A percentile compares a stretch with the other conserved stretches of the same genome.
Conservation (phyloP, 2,888 invertebrate genomes). For the Drepanosiphum platanoidis region DNA sequence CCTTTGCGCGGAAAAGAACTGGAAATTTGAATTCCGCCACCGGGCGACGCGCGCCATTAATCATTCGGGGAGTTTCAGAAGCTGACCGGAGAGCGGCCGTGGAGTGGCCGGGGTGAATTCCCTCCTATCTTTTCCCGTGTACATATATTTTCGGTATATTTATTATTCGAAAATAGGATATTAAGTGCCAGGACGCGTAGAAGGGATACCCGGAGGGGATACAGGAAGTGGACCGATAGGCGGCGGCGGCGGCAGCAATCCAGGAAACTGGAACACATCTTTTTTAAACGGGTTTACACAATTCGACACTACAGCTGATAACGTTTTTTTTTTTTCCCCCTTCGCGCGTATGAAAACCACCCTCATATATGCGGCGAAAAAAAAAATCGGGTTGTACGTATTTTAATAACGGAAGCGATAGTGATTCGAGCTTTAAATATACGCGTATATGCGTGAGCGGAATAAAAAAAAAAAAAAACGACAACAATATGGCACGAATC, state of each 20-base stretch:
- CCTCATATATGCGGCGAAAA: conserved; percentile 16
- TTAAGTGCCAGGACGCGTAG: conserved; percentile 52
- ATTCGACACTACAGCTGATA: conserved; percentile 57
- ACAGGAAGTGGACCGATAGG: conserved; percentile 56
- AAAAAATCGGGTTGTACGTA: conserved; percentile 45
- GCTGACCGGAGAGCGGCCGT: conserved; percentile 29
- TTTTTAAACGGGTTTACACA: conserved; percentile 59
- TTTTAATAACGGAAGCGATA: conserved; percentile 62
- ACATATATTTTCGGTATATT: conserved; percentile 43
- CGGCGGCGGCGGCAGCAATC: conserved; percentile 31
- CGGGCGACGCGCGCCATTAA: conserved; percentile 11
- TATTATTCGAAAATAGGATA: conserved; percentile 62
- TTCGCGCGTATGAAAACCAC: conserved; percentile 1
- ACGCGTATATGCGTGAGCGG: not conserved
- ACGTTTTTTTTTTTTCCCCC: conserved; percentile 20
- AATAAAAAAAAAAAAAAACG: conserved; percentile 32
- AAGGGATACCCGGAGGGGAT: not conserved
- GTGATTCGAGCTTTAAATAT: conserved; percentile 52
- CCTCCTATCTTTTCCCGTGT: conserved; percentile 34
- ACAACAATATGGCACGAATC: conserved; percentile 53
- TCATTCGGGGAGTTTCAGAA: conserved; percentile 41
- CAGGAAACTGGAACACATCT: conserved; percentile 60
- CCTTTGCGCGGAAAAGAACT: conserved; percentile 20
- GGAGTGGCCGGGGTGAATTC: not conserved
- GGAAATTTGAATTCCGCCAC: conserved; percentile 40